Evolutionary conservation across 2,888 invertebrate species (phyloP), one percentile per base, ranked within the genome.

Genomic region (Idaea dimidiata): DNA sequence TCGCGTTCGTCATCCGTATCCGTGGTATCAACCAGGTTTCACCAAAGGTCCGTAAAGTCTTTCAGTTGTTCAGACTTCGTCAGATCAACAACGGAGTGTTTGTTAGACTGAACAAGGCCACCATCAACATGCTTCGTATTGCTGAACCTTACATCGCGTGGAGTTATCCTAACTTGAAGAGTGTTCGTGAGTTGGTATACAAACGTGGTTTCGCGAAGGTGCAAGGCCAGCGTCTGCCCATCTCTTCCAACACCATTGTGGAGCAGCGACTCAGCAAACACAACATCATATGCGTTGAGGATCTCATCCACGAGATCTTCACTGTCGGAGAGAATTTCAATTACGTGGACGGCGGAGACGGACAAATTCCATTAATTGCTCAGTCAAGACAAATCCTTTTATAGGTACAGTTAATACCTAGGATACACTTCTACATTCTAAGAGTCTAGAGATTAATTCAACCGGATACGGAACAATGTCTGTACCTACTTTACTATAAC

Each of bases 81-180:
- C 99, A 99, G 93, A 99, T 99, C 93, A 99, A 99, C 95, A 99
- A 99, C 89, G 99, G 99, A 64, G 97, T 99, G 58, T 99, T 99
- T 87, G 95, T 99, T 60, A 97, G 97, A 80, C 93, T 99, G 76
- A 99, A 99, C 94, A 99, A 99, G 89, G 99, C 99, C 5, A 99
- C 99, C 16, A 94, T 99, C 72, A 98, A 99, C 93, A 99, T 99
- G 99, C 93, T 99, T 80, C 96, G 99, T 84, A 99, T 99, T 76
- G 97, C 98, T 65, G 99, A 99, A 88, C 99, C 99, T 16, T 99
- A 99, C 94, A 96, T 99, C 84, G 97, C 99, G 16, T 99, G 99
- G 99, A 99, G 99, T 68, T 98, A 98, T 86, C 99, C 99, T 67
- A 99, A 99, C 89, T 92, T 99, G 83, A 99, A 99, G 94, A 97